Evolutionary conservation across 1,140 invertebrate genomes (phyloP).

Genomic region (Ooceraea biroi): DNA sequence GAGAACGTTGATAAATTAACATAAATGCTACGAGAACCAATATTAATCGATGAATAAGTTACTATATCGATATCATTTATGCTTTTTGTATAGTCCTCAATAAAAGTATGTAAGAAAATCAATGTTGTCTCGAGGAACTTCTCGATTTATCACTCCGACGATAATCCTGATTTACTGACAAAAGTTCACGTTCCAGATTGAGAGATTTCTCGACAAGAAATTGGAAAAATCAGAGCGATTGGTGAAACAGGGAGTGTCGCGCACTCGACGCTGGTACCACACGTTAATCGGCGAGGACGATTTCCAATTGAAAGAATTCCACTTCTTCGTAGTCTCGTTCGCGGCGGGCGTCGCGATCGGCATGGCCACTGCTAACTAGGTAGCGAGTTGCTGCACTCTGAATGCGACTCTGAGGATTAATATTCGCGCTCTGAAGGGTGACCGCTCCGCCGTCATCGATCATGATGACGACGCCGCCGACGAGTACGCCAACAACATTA

Average conservation of each 20-base stretch:
- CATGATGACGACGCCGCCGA: conserved; percentile 43
- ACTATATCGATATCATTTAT: conserved; percentile 7
- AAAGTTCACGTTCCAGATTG: conserved; percentile 88
- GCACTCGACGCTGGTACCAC: conserved; percentile 91
- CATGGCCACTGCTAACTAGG: conserved; percentile 83
- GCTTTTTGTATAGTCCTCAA: conserved; percentile 34
- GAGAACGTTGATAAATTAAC: conserved; percentile 27
- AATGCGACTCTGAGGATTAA: conserved; percentile 69
- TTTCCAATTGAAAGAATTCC: conserved; percentile 89
- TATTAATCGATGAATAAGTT: background rate
- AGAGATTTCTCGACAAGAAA: conserved; percentile 92
- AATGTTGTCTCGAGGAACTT: conserved; percentile 1
- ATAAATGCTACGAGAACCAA: background rate
- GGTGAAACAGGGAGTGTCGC: conserved; percentile 89
- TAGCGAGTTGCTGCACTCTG: conserved; percentile 80
- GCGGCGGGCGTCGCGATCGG: conserved; percentile 91
- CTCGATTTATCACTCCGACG: background rate
- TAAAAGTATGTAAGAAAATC: conserved; percentile 47
- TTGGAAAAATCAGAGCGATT: conserved; percentile 91
- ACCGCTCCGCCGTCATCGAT: background rate
- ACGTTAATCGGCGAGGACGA: conserved; percentile 89
- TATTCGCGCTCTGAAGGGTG: conserved; percentile 26
- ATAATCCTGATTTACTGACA: conserved; percentile 36
- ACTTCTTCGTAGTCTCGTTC: conserved; percentile 92
- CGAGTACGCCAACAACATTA: conserved; percentile 67